phyloP scores from a whole-genome alignment of 2,113 vertebrate species.

The Dicrurus megarhynchus region DNA sequence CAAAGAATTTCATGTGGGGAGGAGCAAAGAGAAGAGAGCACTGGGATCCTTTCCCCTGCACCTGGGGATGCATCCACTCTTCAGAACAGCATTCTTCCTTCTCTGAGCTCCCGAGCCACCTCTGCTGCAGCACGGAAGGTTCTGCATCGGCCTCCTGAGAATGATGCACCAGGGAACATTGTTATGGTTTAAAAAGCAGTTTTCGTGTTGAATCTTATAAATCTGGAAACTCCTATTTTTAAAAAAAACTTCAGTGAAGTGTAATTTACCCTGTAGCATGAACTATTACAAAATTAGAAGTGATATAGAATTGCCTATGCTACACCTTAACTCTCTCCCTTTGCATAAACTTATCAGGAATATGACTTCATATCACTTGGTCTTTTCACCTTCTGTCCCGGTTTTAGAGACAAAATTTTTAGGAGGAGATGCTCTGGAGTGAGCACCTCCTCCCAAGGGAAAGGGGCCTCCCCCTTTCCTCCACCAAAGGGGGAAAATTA shows the following conservation, averaged over 20 bases:
- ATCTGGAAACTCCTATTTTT: background rate
- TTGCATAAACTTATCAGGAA: background rate
- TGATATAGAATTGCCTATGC: background rate
- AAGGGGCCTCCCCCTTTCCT: no score
- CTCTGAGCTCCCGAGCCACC: background rate
- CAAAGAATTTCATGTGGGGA: background rate
- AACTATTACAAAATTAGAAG: background rate
- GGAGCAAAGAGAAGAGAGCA: background rate
- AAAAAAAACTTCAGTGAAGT: background rate
- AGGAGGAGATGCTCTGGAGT: no score
- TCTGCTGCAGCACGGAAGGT: background rate
- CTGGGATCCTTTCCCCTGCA: background rate
- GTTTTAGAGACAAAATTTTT: no score
- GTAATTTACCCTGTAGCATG: background rate
- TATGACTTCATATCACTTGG: background rate
- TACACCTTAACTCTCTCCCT: background rate
- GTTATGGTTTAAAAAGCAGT: background rate
- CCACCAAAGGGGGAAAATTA: no score
- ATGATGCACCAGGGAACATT: background rate
- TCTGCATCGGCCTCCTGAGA: background rate
- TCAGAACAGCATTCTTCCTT: constrained; percentile 7
- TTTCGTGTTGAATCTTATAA: background rate
- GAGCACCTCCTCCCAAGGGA: no score
- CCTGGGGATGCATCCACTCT: background rate
- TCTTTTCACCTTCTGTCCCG: background rate